These are phyloP conservation scores for Hemithea aestivaria DNA, from an alignment of 2,888 invertebrate genomes.

Conservation along the genomic window DNA sequence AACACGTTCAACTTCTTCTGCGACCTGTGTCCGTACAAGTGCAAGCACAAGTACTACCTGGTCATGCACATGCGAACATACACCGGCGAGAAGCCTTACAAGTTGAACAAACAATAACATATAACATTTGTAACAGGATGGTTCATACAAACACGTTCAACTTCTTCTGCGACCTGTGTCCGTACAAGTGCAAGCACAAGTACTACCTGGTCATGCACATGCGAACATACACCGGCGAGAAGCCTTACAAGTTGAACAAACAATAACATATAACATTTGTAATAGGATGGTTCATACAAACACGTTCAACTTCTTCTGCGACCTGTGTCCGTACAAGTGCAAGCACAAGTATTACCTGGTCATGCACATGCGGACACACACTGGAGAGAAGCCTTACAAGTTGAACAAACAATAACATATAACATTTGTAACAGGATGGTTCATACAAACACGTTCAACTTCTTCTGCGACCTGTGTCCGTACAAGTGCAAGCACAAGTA, in stretches of 20 bases:
- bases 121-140: constrained; percentile 61
- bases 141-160: too few relatives aligned
- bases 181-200: constrained; percentile 73
- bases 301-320: too few relatives aligned
- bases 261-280: constrained; percentile 73
- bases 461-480: too few relatives aligned
- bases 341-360: constrained; percentile 74
- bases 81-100: constrained; percentile 72
- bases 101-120: constrained; percentile 81
- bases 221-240: constrained; percentile 75
- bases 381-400: constrained; percentile 71
- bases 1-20: constrained; percentile 75
- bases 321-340: constrained; percentile 73
- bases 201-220: constrained; percentile 77
- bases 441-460: too few relatives aligned
- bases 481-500: constrained; percentile 74
- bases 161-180: too few relatives aligned
- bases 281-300: too few relatives aligned
- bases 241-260: constrained; percentile 79
- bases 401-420: constrained; percentile 81
- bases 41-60: constrained; percentile 72
- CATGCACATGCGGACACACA: constrained; percentile 78
- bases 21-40: constrained; percentile 71
- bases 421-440: too few relatives aligned
- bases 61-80: constrained; percentile 79